Percentiles rank a stretch among this genome's conserved stretches.
These are phyloP conservation scores for Hozukius guyotensis DNA, from an alignment of 2,797 vertebrate genomes.

Conservation along the genomic window DNA sequence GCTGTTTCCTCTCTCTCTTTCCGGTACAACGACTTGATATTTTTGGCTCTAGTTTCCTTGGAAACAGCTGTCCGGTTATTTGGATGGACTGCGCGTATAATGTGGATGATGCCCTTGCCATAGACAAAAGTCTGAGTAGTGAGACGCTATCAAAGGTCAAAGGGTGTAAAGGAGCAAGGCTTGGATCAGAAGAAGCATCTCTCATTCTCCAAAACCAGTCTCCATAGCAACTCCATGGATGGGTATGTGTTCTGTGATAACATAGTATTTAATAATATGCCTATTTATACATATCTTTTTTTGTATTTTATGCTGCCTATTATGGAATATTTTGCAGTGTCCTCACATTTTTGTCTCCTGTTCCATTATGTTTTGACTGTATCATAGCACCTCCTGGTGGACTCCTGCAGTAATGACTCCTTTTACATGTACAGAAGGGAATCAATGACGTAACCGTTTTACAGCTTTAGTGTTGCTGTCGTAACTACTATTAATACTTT, in stretches of 20 bases:
- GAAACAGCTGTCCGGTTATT: slow-evolving; percentile 84
- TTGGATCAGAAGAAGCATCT: slow-evolving; percentile 30
- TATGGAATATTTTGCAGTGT: slow-evolving; percentile 55
- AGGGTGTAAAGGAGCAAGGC: slow-evolving; percentile 38
- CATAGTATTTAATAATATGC: slow-evolving; percentile 80
- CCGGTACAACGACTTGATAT: slow-evolving; percentile 84
- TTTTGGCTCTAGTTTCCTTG: slow-evolving; percentile 89
- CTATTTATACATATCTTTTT: slow-evolving; percentile 80
- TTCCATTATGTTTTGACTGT: slow-evolving; percentile 59
- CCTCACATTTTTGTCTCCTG: slow-evolving; percentile 36
- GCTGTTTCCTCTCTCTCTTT: slow-evolving; percentile 76
- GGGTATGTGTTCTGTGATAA: slow-evolving; percentile 67
- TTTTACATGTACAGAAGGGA: slow-evolving; percentile 70
- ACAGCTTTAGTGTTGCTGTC: slow-evolving; percentile 62
- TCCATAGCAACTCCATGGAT: slow-evolving; percentile 61
- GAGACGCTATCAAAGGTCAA: slow-evolving; percentile 57
- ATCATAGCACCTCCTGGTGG: slow-evolving; percentile 79
- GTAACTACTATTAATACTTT: slow-evolving; percentile 68
- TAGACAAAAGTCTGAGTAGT: slow-evolving; percentile 73
- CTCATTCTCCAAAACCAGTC: slow-evolving; percentile 51
- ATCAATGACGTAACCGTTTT: slow-evolving; percentile 69
- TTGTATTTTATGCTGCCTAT: slow-evolving; percentile 60
- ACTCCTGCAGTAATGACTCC: slow-evolving; percentile 55
- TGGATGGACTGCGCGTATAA: slow-evolving; percentile 88
- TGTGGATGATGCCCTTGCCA: slow-evolving; percentile 89